phyloP scores from a whole-genome alignment of 64 coral and sea anemone species.

The Orbicella faveolata region DNA sequence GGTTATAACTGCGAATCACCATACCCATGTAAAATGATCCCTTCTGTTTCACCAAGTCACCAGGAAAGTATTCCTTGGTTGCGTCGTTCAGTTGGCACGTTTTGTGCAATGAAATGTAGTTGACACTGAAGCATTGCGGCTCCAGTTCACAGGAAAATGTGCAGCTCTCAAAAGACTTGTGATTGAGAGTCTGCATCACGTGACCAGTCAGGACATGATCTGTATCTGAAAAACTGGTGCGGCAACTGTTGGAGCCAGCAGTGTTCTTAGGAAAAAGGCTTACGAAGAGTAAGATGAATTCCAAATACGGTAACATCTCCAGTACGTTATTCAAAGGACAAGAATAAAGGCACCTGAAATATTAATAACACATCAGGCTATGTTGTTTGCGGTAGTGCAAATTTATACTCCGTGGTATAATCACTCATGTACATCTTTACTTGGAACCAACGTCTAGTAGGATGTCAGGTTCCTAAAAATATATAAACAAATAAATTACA shows the following conservation, averaged over 20 bases:
- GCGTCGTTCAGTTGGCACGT: conserved; percentile 11
- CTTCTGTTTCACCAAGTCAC: not conserved
- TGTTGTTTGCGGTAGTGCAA: too few species aligned
- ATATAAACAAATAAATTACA: too few species aligned
- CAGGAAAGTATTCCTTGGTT: not conserved
- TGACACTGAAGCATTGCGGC: conserved; percentile 22
- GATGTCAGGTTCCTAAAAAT: too few species aligned
- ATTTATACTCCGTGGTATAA: too few species aligned
- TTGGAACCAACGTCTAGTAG: too few species aligned
- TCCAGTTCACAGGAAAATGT: conserved; percentile 30
- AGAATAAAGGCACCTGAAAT: not conserved
- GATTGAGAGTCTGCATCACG: not conserved
- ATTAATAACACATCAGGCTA: not conserved
- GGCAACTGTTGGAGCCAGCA: not conserved
- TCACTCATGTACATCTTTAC: too few species aligned
- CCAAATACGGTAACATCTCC: not conserved
- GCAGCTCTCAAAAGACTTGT: conserved; percentile 22
- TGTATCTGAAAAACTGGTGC: conserved; percentile 1
- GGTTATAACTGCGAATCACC: not conserved
- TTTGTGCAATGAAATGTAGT: not conserved
- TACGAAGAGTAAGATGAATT: not conserved
- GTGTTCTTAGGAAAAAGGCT: not conserved
- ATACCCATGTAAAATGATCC: conserved; percentile 4
- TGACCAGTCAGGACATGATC: not conserved
- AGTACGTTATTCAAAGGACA: not conserved